Evolutionary conservation across 2,888 invertebrate species (phyloP), one percentile per base, ranked within the genome.

Genomic region (Eurois occulta): DNA sequence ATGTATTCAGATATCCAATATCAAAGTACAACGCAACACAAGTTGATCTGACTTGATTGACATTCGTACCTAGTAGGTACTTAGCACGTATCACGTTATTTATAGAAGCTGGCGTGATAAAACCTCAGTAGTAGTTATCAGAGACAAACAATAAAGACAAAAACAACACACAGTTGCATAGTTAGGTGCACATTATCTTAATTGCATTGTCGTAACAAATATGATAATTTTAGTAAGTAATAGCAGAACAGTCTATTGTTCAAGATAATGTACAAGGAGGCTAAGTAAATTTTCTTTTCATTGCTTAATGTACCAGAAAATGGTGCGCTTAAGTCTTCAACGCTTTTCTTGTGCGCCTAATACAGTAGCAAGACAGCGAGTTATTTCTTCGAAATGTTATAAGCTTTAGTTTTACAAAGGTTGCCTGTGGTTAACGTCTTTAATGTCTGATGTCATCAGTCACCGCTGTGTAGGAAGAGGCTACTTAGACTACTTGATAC

Each of bases 131-230:
- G 90, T 90, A 86, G 91, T 95, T 95, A 95, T 95, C 95, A 92
- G 87, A 90, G 89, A 92, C 92, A 93, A 93, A 95, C 94, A 95
- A 94, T 93, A 93, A 89, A 93, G 92, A 93, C 91, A 91, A 93
- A 93, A 91, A 91, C 80, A 76, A 81, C 81, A 77, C 81, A 87
- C 80, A 84, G 83, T 84, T 87, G 86, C 86, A 72, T 74, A 87
- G 75, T 78, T 86, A 83, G 81, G 86, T 85, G 81, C 83, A 84
- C 79, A 84, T 88, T 91, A 91, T 92, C 91, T 90, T 89, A 91
- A 90, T 88, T 86, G 81, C 85, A 80, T 87, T 88, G 86, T 87
- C 83, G 88, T 87, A 86, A 89, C 89, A 87, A 89, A 89, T 86
- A 88, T 80, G 81, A 86, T 88, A 88, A 87, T 84, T 65, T 55